Percentiles rank a stretch among this genome's conserved stretches.
Evolutionary conservation across 2,888 invertebrate species (phyloP).

Genomic region (Rhodophaea formosa): DNA sequence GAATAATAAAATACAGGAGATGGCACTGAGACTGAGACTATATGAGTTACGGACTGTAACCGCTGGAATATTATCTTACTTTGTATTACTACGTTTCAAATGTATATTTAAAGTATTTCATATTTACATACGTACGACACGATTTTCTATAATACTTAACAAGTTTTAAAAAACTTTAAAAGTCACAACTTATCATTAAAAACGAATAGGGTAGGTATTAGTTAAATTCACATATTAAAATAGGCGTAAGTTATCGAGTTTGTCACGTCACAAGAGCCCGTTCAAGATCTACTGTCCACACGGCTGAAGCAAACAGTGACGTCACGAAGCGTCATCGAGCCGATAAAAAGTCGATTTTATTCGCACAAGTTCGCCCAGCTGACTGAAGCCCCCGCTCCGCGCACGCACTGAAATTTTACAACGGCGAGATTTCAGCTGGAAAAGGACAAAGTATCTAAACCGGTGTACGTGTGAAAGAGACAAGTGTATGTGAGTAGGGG

Average conservation of each 20-base stretch:
- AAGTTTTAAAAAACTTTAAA: not conserved
- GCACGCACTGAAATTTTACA: conserved; percentile 69
- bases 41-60: not conserved
- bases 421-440: conserved; percentile 69
- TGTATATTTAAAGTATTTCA: not conserved
- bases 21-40: conserved; percentile 10
- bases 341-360: conserved; percentile 81
- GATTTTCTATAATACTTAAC: too few species aligned
- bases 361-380: conserved; percentile 80
- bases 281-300: conserved; percentile 58
- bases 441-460: conserved; percentile 39
- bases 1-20: conserved; percentile 34
- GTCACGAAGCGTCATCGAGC: conserved; percentile 78
- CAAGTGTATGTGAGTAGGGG: conserved; percentile 47
- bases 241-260: conserved; percentile 19
- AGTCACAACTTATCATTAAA: not conserved
- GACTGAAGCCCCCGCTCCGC: conserved; percentile 66
- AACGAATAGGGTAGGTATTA: not conserved
- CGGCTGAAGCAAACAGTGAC: conserved; percentile 77
- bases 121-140: not conserved
- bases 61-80: not conserved
- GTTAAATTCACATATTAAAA: conserved; percentile 17
- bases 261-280: conserved; percentile 48
- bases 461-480: conserved; percentile 47
- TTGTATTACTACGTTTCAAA: not conserved